A percentile compares a stretch with the other conserved stretches of the same genome.
phyloP scores from a whole-genome alignment of 2,113 vertebrate species.

The Misgurnus anguillicaudatus region DNA sequence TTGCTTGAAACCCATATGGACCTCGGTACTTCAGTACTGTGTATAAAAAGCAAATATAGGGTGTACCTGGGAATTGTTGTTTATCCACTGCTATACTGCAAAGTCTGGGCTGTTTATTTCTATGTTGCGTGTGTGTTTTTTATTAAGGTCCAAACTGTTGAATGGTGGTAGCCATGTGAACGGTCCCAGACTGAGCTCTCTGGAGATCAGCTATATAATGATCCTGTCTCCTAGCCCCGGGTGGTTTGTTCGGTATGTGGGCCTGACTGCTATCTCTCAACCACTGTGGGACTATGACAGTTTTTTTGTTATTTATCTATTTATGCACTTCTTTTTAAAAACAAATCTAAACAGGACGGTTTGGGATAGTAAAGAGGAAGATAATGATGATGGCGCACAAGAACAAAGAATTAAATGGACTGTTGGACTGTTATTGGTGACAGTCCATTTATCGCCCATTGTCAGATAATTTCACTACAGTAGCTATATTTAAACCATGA shows the following conservation, averaged over 20 bases:
- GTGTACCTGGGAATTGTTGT: slow-evolving; percentile 1
- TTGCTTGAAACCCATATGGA: neutral
- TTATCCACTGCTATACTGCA: slow-evolving; percentile 5
- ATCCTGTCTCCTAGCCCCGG: slow-evolving; percentile 48
- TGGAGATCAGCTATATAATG: slow-evolving; percentile 49
- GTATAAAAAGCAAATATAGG: slow-evolving; percentile 13
- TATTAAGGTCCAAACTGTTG: slow-evolving; percentile 32
- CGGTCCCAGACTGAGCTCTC: slow-evolving; percentile 49
- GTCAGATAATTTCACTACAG: too few species aligned
- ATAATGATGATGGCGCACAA: neutral
- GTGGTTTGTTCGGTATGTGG: slow-evolving; percentile 58
- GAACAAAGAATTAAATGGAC: too few species aligned
- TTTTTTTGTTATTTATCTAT: slow-evolving; percentile 49
- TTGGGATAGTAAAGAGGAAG: neutral
- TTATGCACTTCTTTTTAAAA: slow-evolving; percentile 43
- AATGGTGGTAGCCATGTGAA: slow-evolving; percentile 54
- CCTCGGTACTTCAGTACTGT: neutral
- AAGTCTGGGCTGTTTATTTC: slow-evolving; percentile 10
- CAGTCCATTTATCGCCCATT: too few species aligned
- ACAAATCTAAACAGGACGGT: slow-evolving; percentile 27
- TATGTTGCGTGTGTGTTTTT: neutral
- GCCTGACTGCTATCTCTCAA: slow-evolving; percentile 47
- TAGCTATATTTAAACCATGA: too few species aligned
- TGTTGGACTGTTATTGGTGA: too few species aligned
- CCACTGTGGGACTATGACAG: slow-evolving; percentile 45